Conservation (phyloP, 2,113 vertebrate species). For the Neolamprologus cancellatus region DNA sequence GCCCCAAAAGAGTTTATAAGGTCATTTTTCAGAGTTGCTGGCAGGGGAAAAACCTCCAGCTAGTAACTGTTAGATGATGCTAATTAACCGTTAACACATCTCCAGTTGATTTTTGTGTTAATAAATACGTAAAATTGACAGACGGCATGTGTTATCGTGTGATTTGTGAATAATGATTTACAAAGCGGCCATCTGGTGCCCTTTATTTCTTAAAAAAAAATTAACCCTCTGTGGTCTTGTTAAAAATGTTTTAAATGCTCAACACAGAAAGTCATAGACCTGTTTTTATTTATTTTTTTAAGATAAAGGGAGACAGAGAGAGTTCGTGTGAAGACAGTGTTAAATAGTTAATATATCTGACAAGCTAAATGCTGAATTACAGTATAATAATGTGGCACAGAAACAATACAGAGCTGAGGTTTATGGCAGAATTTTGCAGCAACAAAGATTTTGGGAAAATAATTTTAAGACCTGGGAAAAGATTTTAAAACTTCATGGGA, state of each 20-base stretch:
- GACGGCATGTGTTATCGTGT: neutral
- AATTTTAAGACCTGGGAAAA: neutral
- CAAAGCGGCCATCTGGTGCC: neutral
- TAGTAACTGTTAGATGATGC: neutral
- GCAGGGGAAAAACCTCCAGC: neutral
- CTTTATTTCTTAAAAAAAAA: neutral
- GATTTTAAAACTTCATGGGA: neutral
- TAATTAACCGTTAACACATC: neutral
- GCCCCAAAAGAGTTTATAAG: neutral
- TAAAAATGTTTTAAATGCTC: neutral
- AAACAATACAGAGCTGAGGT: neutral
- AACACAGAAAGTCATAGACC: neutral
- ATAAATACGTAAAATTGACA: neutral
- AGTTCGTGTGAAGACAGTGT: rapidly evolving
- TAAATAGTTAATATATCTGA: neutral
- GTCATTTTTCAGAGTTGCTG: neutral
- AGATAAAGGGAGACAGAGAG: neutral
- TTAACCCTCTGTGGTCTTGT: neutral
- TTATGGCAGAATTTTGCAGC: neutral
- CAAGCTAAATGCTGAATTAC: neutral
- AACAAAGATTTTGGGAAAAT: neutral
- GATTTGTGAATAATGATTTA: neutral
- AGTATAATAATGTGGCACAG: neutral
- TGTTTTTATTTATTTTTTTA: neutral
- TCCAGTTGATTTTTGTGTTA: neutral